Conservation (phyloP, 2,113 vertebrate genomes). For the Hippopotamus amphibius region DNA sequence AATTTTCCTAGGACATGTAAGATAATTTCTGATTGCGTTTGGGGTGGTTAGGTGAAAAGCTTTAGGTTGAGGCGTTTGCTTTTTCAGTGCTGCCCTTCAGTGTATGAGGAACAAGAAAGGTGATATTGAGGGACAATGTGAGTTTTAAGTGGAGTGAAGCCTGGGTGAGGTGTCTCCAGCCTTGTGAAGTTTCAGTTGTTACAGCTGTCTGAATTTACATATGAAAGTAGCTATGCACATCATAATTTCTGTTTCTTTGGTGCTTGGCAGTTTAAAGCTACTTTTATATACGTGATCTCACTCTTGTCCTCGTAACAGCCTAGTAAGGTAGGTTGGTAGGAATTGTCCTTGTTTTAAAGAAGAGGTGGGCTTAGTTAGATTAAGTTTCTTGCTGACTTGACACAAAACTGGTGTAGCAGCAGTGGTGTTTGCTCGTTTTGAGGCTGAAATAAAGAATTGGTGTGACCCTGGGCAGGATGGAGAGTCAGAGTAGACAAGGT, state of each 20-base stretch:
- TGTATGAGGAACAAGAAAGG: conserved; percentile 16
- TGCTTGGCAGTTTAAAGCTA: conserved; percentile 54
- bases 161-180: conserved; percentile 34
- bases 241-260: conserved; percentile 53
- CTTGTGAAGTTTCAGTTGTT: conserved; percentile 50
- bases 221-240: conserved; percentile 50
- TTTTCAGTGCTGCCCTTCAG: background rate
- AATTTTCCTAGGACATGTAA: background rate
- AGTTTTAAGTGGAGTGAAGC: conserved; percentile 45
- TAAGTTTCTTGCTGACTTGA: conserved; percentile 18
- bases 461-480: background rate
- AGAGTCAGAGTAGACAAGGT: background rate
- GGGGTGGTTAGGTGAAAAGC: background rate
- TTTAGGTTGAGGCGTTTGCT: background rate
- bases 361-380: conserved; percentile 34
- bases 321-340: conserved; percentile 56
- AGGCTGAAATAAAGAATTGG: background rate
- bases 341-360: conserved; percentile 68
- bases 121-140: conserved; percentile 3
- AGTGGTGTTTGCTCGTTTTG: background rate
- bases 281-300: conserved; percentile 66
- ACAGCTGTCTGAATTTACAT: conserved; percentile 55
- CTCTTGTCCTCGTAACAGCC: conserved; percentile 50
- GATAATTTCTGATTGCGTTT: background rate
- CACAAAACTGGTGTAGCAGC: conserved; percentile 44